These are phyloP conservation scores for Cancer borealis DNA, from an alignment of 2,888 invertebrate genomes.

Conservation along the genomic window DNA sequence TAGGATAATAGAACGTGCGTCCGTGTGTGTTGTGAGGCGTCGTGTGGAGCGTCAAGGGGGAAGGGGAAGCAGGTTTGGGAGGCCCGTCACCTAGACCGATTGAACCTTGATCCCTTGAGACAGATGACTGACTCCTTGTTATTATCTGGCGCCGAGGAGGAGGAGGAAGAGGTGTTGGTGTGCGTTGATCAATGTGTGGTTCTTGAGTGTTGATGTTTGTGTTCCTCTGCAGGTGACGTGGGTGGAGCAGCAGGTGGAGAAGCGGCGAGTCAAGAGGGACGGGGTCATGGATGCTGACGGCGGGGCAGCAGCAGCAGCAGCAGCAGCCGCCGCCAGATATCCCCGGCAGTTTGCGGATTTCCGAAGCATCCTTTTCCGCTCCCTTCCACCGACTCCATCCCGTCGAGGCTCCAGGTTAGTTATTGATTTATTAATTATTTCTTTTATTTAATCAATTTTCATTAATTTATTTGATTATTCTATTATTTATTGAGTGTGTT, in stretches of 20 bases:
- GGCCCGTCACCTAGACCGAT: neutral
- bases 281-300: neutral
- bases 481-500: neutral
- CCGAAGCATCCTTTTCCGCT: constrained; percentile 68
- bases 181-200: neutral
- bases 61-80: neutral
- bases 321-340: neutral
- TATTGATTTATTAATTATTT: neutral
- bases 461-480: neutral
- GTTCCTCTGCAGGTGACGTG: constrained; percentile 87
- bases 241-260: constrained; percentile 97
- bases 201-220: neutral
- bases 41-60: neutral
- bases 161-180: neutral
- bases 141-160: neutral
- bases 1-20: constrained; percentile 29
- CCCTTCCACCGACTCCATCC: constrained; percentile 56
- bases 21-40: neutral
- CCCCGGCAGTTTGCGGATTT: constrained; percentile 71
- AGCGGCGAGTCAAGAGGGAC: constrained; percentile 92
- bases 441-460: neutral
- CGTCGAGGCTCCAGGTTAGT: constrained; percentile 71
- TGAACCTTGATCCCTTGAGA: constrained; percentile 9
- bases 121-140: constrained; percentile 4
- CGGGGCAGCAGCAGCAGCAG: neutral